Evolutionary conservation across 1,140 invertebrate species (phyloP).

Genomic region (Ceratitis capitata): DNA sequence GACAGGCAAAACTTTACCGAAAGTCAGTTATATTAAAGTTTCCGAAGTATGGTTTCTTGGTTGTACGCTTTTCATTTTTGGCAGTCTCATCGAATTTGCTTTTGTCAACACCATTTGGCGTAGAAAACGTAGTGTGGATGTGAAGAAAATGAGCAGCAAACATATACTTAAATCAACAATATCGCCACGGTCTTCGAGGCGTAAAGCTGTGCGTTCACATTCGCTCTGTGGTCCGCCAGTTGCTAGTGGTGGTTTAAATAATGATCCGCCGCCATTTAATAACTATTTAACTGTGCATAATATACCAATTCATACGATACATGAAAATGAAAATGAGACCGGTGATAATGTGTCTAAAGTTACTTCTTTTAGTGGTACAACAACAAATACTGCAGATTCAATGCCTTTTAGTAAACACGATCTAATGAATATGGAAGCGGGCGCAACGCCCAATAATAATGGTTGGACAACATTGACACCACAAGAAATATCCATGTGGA

Average conservation of each 20-base stretch:
- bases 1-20: conserved; percentile 80
- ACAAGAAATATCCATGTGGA: conserved; percentile 87
- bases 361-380: conserved; percentile 15
- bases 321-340: conserved; percentile 49
- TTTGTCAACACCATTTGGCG: conserved; percentile 90
- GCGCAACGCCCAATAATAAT: conserved; percentile 46
- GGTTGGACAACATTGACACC: conserved; percentile 85
- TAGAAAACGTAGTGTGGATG: conserved; percentile 80
- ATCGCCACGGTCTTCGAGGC: conserved; percentile 78
- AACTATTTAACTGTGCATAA: conserved; percentile 59
- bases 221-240: conserved; percentile 72
- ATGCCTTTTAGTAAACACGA: conserved; percentile 2
- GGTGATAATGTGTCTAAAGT: conserved; percentile 40
- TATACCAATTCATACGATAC: conserved; percentile 57
- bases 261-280: conserved; percentile 44
- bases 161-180: conserved; percentile 85
- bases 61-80: conserved; percentile 85
- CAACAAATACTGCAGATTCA: conserved; percentile 39
- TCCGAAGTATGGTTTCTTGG: conserved; percentile 91
- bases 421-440: not conserved
- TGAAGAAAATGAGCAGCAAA: conserved; percentile 85
- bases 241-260: conserved; percentile 45
- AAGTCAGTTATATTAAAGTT: conserved; percentile 91
- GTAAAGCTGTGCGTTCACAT: conserved; percentile 73
- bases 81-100: conserved; percentile 88